Evolutionary conservation across 2,113 vertebrate species (phyloP).

Genomic region (Scophthalmus maximus): DNA sequence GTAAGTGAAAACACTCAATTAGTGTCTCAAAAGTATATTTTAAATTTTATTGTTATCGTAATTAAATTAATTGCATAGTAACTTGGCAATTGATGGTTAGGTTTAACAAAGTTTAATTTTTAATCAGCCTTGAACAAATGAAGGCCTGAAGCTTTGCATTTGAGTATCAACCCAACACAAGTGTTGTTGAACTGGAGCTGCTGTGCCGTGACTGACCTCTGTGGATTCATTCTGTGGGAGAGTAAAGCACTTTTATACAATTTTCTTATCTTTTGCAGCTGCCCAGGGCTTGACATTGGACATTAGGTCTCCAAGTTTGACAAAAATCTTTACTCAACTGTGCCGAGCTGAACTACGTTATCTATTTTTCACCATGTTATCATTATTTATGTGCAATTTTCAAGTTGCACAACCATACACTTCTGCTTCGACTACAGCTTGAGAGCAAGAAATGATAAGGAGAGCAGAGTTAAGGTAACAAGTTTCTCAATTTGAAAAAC

Average conservation of each 20-base stretch:
- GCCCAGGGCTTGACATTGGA: slow-evolving; percentile 14
- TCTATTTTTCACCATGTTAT: no score
- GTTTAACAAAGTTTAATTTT: not conserved
- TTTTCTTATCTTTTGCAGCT: slow-evolving; percentile 25
- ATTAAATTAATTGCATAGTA: not conserved
- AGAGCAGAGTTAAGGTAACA: slow-evolving; percentile 4
- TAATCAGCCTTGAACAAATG: not conserved
- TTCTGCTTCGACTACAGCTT: not conserved
- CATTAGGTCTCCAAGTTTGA: slow-evolving; percentile 20
- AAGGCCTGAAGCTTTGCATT: not conserved
- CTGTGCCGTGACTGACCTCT: not conserved
- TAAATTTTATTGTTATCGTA: not conserved
- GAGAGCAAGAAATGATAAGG: slow-evolving; percentile 33
- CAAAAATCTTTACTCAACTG: slow-evolving; percentile 43
- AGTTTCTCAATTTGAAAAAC: slow-evolving; percentile 20
- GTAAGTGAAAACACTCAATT: no score
- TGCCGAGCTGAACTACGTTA: slow-evolving; percentile 14
- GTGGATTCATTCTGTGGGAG: not conserved
- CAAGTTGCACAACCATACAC: not conserved
- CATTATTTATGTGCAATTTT: slow-evolving; percentile 30
- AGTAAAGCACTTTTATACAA: not conserved
- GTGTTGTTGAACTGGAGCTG: not conserved
- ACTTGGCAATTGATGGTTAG: not conserved
- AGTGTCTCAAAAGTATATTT: not conserved
- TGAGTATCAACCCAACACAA: not conserved